Base-by-base conservation (phyloP, 2,113 vertebrate species). In the Hippopotamus amphibius region DNA sequence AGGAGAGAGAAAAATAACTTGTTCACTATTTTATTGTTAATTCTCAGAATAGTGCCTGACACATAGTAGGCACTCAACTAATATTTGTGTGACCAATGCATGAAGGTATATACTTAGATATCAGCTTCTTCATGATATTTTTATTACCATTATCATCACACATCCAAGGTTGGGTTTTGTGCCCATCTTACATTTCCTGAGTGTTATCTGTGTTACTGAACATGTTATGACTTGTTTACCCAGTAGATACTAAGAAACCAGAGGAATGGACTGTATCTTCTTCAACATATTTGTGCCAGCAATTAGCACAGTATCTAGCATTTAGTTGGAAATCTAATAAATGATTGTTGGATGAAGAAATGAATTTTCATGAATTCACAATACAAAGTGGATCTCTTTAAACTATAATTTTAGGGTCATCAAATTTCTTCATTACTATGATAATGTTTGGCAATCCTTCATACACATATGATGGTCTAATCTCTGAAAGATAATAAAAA, bases 351-450 rank as follows among this genome's bases (percentile, higher is more conserved):
- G 16, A 53, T 84, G 59, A 87, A 88, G 5, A 96, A 87, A 41
- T 82, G 17, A 41, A 50, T 92, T 76, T 92, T 92, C 11, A 76
- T 79, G 79, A 83, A 55, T 91, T 95, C 48, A 48, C 14, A 95
- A 74, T 63, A 11, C 16, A 66, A 96, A 59, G 13, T 33, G 1
- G 3, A 28, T 94, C 6, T 76, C 13, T 71, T 76, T 61, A 83
- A 4, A 59, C 71, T 76, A 57, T 22, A 82, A 59, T 82, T n/a
- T 41, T 55, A 82, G 22, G 2, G 0, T 43, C 19, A 82, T 68
- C 61, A 82, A 41, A 13, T 92, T 82, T 33, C 12, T 26, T 37
- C 13, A 84, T 85, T 85, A 28, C 24, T 22, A 46, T 76, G 4
- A 69, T 41, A 68, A 5, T 93, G 41, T 84, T 41, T 46, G 71